Base-by-base conservation (phyloP, 2,888 invertebrate genomes). In the Cephus sareptanus region DNA sequence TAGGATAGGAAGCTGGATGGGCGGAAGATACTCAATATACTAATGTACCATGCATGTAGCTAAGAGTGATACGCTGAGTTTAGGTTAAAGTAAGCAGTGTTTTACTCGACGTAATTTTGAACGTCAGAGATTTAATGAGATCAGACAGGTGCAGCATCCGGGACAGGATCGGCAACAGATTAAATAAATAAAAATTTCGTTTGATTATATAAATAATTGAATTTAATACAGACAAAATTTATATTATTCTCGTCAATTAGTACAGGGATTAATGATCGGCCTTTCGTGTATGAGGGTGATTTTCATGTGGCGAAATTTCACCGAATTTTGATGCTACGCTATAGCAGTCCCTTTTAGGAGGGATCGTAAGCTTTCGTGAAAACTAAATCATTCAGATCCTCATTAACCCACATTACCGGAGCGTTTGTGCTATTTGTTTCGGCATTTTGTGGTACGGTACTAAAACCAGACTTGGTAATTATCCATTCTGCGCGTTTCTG, bases 381-480 rank as follows among this genome's bases (percentile, higher is more conserved):
- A 74, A 68, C 40, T 73, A 74, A 74, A 74, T 74, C 77, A 77
- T 74, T 74, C 40, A 15, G 37, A 68, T 15, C 40, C 74, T 40
- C 77, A 56, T 74, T 76, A 74, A 76, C 76, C 76, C 73, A 76
- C 68, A 76, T 74, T 34, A 11, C 56, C 34, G 71, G 13, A 34
- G 71, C 71, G 12, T 71, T 71, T 23, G 31, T 23, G 71, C 71
- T 13, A 34, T 71, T 71, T 71, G 34, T 71, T 31, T 71, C 33
- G 13, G 13, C 71, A 13, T 71, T 71, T 31, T 23, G 71, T 31
- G 23, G 23, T 56, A 9, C 23, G 56, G 56, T 31, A 34, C 31
- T 71, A 71, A 71, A 6, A 3, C 13, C 12, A 34, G 33, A 34
- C 71, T 71, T 71, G 31, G 71, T 33, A 71, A 71, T 71, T 71